Base-by-base conservation (phyloP, 2,113 vertebrate species). In the Smithornis capensis region DNA sequence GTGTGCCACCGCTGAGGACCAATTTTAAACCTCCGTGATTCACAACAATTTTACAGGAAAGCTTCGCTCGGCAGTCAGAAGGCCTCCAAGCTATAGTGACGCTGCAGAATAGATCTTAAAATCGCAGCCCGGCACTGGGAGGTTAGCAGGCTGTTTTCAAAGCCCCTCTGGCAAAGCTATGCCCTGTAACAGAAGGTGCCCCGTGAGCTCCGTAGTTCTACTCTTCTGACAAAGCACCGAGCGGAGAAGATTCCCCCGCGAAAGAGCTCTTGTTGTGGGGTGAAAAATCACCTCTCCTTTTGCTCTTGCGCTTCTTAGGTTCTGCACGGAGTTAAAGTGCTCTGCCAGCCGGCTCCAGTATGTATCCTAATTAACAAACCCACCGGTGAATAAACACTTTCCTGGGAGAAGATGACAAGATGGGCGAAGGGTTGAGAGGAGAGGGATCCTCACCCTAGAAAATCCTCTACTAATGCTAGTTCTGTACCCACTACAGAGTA, bases 371-470 rank as follows among this genome's bases (percentile, higher is more conserved):
- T 53, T 64, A 71, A 53, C 33, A 78, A 91, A 83, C n/a, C 28
- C 73, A 21, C 9, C 7, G 9, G 28, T 9, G 53, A 73, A 79
- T 19, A 73, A 83, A 62, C 55, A 19, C 40, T 93, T 79, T 3
- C 31, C 33, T 77, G 63, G 31, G 40, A 82, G 67, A 90, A 68
- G 62, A 40, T 16, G 19, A 23, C 60, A 27, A 87, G 15, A 9
- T 28, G 12, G 17, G 19, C 4, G 6, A 6, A n/a, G 7, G 4
- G 8, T 2, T 4, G 28, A 29, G 6, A 0, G 9, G 14, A 44
- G n/a, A 31, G 35, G 10, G 47, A 59, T 68, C 35, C 47, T 67
- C 64, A 69, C 23, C 60, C 83, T 62, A 81, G 18, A 55, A 69
- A 83, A 82, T 83, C 44, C 45, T 50, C 50, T 3, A 5, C 42